Base-by-base conservation (phyloP, 2,797 vertebrate genomes). In the Sebastes elongatus region DNA sequence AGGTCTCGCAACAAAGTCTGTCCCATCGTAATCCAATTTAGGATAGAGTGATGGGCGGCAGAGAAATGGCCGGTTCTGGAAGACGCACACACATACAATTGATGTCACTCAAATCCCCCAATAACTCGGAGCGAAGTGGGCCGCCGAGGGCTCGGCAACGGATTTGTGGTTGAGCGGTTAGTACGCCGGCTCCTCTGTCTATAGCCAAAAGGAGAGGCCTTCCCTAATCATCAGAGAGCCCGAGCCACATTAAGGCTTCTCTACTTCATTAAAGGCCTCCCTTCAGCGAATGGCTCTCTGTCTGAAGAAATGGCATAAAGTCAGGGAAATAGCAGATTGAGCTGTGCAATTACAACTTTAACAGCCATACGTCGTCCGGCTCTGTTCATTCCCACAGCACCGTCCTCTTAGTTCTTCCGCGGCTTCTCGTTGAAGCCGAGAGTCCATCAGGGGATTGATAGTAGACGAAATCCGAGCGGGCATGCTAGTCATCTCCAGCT, bases 21-120 rank as follows among this genome's bases (percentile, higher is more conserved):
- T 79, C 72, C 80, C 57, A 60, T 69, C 38, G 5, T 86, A 86
- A 92, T 92, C 73, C 86, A 86, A 83, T 89, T 86, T 62, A 55
- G 11, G 49, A 81, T 35, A 3, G 66, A 22, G 64, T 42, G 82
- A 88, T 78, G 76, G 72, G 76, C 75, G 73, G 63, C 80, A 25
- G 71, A 79, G 60, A 73, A 76, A 70, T 32, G 25, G 70, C 53
- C 5, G 3, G 68, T 77, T 71, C 65, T 73, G 42, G 35, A 66
- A 86, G 65, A 68, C 28, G 32, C 68, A 25, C 62, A 59, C 25
- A 33, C 67, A 49, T 25, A 32, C 65, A 63, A 23, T 83, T 79
- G 78, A 80, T 78, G 67, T 84, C 70, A 79, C 80, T 84, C 56
- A 66, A 68, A 77, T 65, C 66, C 62, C 23, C 46, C 28, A 16